phyloP scores from a whole-genome alignment of 2,113 vertebrate species.

The Oryzias curvinotus region DNA sequence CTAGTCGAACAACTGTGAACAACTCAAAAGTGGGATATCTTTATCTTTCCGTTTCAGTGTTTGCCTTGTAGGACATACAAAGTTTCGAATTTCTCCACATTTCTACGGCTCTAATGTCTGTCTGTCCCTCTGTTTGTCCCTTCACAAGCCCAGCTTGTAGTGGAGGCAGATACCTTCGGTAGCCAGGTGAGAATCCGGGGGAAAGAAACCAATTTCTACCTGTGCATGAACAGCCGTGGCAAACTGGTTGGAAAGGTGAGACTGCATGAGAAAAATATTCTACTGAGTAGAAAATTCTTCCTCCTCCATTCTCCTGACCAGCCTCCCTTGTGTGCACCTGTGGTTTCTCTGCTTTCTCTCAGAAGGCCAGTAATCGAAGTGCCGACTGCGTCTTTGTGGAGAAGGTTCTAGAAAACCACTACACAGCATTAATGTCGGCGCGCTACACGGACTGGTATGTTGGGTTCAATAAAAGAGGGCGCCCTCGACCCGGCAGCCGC shows the following conservation, averaged over 20 bases:
- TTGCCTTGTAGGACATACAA: not conserved
- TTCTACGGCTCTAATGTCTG: conserved; percentile 70
- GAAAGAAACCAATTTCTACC: conserved; percentile 81
- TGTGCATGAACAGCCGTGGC: conserved; percentile 83
- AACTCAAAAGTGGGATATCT: not conserved
- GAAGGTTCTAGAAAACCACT: conserved; percentile 84
- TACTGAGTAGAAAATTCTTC: not conserved
- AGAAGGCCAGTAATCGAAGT: conserved; percentile 80
- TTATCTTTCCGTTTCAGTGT: conserved; percentile 19
- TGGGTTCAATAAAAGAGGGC: conserved; percentile 80
- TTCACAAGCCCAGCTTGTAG: conserved; percentile 85
- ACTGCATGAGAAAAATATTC: not conserved
- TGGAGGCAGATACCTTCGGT: conserved; percentile 84
- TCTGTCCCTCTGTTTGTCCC: conserved; percentile 74
- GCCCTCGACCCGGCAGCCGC: conserved; percentile 76
- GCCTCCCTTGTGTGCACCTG: conserved; percentile 32
- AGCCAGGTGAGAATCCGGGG: conserved; percentile 84
- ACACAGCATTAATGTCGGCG: conserved; percentile 82
- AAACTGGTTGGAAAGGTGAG: conserved; percentile 84
- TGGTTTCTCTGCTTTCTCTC: conserved; percentile 56
- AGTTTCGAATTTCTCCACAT: not conserved
- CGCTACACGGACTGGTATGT: conserved; percentile 81
- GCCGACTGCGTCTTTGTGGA: conserved; percentile 83
- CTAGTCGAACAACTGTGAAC: not conserved
- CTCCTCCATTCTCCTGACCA: conserved; percentile 52